A percentile compares a stretch with the other conserved stretches of the same genome.
Conservation (phyloP, 92 coral and sea anemone genomes). For the Parazoanthus swiftii region DNA sequence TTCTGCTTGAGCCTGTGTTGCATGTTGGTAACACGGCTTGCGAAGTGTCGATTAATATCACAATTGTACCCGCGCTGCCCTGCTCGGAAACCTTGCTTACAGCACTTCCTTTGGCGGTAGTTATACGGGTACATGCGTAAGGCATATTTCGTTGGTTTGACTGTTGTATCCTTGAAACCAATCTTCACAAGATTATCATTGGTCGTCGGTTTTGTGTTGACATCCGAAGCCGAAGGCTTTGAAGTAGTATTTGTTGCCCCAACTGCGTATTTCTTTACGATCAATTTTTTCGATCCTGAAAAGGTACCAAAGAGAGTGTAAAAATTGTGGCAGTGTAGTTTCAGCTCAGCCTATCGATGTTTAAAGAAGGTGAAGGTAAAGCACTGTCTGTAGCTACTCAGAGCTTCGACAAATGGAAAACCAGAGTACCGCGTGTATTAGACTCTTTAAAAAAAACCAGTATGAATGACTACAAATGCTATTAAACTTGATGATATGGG, state of each 20-base stretch:
- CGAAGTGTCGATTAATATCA: conserved; percentile 28
- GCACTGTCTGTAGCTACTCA: too few relatives aligned
- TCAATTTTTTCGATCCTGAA: neutral
- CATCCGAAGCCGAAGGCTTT: neutral
- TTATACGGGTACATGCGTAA: conserved; percentile 27
- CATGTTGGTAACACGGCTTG: conserved; percentile 56
- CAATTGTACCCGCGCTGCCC: conserved; percentile 52
- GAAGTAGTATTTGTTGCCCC: neutral
- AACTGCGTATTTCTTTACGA: conserved; percentile 2
- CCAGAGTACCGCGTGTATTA: too few relatives aligned
- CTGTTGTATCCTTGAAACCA: neutral
- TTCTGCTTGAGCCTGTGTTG: conserved; percentile 49
- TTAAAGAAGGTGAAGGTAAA: too few relatives aligned
- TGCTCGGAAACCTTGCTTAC: conserved; percentile 57
- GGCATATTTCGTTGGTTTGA: conserved; percentile 17
- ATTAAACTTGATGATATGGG: too few relatives aligned
- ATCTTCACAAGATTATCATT: neutral
- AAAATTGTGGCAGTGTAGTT: too few relatives aligned
- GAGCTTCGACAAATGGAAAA: too few relatives aligned
- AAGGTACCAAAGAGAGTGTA: neutral
- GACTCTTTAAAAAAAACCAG: too few relatives aligned
- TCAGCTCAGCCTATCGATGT: too few relatives aligned
- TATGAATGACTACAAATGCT: too few relatives aligned
- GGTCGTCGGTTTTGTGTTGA: conserved; percentile 15
- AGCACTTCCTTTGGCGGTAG: conserved; percentile 48